phyloP scores from a whole-genome alignment of 2,113 vertebrate species.

The Ammodytes dubius region DNA sequence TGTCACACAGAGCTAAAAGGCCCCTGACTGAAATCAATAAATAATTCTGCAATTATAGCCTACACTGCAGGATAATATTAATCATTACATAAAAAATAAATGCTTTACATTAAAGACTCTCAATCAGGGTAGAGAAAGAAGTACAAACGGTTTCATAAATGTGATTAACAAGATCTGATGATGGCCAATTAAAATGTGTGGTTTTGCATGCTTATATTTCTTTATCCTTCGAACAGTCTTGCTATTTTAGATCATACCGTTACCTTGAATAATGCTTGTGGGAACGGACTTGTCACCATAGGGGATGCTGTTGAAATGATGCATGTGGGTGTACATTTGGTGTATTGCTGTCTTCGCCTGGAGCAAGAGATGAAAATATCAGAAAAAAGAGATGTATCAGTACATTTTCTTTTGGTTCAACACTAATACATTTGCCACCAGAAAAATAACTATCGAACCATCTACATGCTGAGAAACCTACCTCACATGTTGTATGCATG shows the following conservation, averaged over 20 bases:
- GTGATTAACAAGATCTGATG: conserved; percentile 49
- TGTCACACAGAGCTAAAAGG: conserved; percentile 42
- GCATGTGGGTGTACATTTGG: conserved; percentile 78
- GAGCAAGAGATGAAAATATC: conserved; percentile 73
- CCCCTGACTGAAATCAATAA: conserved; percentile 49
- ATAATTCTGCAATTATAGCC: conserved; percentile 41
- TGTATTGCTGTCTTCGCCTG: conserved; percentile 72
- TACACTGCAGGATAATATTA: conserved; percentile 26
- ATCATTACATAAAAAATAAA: conserved; percentile 28
- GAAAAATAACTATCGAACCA: conserved; percentile 43
- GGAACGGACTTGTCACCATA: conserved; percentile 77
- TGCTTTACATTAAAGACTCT: conserved; percentile 2
- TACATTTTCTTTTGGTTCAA: conserved; percentile 47
- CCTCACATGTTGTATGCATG: background rate
- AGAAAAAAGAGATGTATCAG: conserved; percentile 53
- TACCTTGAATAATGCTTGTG: conserved; percentile 67
- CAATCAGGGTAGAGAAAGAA: conserved; percentile 2
- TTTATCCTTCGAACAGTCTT: conserved; percentile 36
- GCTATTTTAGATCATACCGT: conserved; percentile 59
- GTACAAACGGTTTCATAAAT: conserved; percentile 30
- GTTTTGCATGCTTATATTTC: conserved; percentile 14
- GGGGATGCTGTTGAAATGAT: conserved; percentile 74
- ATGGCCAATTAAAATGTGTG: conserved; percentile 46
- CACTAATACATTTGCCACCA: conserved; percentile 31
- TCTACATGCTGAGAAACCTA: conserved; percentile 12